A percentile compares a stretch with the other conserved stretches of the same genome.
Conservation (phyloP, 64 coral and sea anemone species). For the Porites lutea region DNA sequence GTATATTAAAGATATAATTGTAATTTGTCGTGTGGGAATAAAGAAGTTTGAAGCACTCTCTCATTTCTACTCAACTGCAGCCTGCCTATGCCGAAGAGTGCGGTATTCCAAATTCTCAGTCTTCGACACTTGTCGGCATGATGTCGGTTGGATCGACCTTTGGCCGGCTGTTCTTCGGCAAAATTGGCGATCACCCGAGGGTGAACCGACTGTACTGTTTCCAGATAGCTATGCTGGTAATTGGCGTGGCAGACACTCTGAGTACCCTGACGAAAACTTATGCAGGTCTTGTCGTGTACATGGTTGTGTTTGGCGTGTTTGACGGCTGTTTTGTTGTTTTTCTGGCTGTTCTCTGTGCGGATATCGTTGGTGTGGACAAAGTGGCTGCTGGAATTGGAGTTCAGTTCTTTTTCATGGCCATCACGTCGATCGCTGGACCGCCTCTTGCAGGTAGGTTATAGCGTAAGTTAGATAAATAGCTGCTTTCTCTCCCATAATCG, state of each 20-base stretch:
- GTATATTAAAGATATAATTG: no score
- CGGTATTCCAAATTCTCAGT: slow-evolving; percentile 67
- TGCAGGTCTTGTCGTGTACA: slow-evolving; percentile 83
- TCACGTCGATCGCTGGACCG: slow-evolving; percentile 86
- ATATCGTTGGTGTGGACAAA: slow-evolving; percentile 87
- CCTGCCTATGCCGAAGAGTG: slow-evolving; percentile 87
- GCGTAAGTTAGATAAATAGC: not conserved
- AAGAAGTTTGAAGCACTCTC: not conserved
- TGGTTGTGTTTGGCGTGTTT: slow-evolving; percentile 93
- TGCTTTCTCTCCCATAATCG: no score
- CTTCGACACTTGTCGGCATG: slow-evolving; percentile 88
- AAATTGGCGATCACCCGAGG: slow-evolving; percentile 87
- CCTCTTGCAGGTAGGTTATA: slow-evolving; percentile 82
- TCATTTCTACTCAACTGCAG: slow-evolving; percentile 34
- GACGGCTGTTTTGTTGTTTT: slow-evolving; percentile 96
- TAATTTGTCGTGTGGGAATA: no score
- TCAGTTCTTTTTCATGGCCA: slow-evolving; percentile 96
- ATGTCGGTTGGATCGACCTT: slow-evolving; percentile 98
- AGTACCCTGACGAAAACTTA: slow-evolving; percentile 85
- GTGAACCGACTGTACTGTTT: slow-evolving; percentile 93
- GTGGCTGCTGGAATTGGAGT: slow-evolving; percentile 91
- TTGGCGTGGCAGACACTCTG: slow-evolving; percentile 81
- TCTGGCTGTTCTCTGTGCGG: slow-evolving; percentile 84
- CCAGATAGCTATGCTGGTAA: slow-evolving; percentile 81
- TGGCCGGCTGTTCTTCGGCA: slow-evolving; percentile 95